A percentile compares a stretch with the other conserved stretches of the same genome.
These are phyloP conservation scores for Adelosebastes latens DNA, from an alignment of 2,797 vertebrate genomes.

Conservation along the genomic window DNA sequence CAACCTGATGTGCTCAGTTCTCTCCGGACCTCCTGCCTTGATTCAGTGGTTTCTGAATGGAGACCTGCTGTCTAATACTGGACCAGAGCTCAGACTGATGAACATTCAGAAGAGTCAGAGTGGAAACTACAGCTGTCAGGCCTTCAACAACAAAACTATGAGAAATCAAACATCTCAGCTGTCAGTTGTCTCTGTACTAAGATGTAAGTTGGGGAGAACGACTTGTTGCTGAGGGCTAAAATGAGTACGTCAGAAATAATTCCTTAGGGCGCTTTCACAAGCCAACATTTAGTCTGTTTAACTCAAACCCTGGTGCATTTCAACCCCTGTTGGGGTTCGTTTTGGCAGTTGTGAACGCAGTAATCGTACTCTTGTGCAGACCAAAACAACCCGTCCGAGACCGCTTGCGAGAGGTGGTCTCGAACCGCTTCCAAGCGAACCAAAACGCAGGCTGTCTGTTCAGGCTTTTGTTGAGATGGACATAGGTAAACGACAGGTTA, in stretches of 20 bases:
- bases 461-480: neutral
- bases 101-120: conserved; percentile 47
- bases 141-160: conserved; percentile 57
- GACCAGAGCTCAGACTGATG: conserved; percentile 43
- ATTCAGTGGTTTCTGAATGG: conserved; percentile 61
- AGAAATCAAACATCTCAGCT: conserved; percentile 39
- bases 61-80: neutral
- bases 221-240: neutral
- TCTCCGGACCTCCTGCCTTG: conserved; percentile 46
- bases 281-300: neutral
- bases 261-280: neutral
- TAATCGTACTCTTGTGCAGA: neutral
- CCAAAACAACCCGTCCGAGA: neutral
- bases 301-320: neutral
- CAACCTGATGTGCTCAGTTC: conserved; percentile 57
- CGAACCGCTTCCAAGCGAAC: neutral
- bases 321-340: neutral
- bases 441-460: neutral
- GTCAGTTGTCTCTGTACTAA: conserved; percentile 34
- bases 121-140: conserved; percentile 69
- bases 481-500: neutral
- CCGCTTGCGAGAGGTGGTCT: no score
- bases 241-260: neutral
- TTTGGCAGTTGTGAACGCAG: neutral
- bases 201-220: conserved; percentile 32